Percentiles rank a stretch among this genome's conserved stretches.
phyloP scores from a whole-genome alignment of 92 coral and sea anemone species.

The Blastomussa wellsi region DNA sequence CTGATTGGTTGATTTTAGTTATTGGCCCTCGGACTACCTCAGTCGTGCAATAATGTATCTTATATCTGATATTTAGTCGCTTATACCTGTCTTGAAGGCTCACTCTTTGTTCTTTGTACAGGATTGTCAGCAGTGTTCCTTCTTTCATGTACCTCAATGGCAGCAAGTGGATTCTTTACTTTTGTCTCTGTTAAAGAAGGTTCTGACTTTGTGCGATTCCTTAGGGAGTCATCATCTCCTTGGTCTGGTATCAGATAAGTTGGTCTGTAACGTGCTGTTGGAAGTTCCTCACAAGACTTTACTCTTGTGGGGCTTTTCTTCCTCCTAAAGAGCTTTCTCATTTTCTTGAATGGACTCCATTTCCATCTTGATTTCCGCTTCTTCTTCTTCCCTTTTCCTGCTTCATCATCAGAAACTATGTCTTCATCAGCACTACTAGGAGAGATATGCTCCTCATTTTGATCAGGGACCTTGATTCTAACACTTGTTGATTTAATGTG shows the following conservation, averaged over 20 bases:
- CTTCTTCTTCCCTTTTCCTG: conserved; percentile 59
- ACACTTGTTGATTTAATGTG: conserved; percentile 45
- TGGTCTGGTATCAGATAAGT: background rate
- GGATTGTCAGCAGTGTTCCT: conserved; percentile 7
- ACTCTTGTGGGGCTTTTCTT: conserved; percentile 81
- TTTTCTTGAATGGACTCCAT: conserved; percentile 82
- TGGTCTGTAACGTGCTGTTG: conserved; percentile 41
- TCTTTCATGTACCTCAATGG: conserved; percentile 38
- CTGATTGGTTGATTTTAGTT: too few species aligned
- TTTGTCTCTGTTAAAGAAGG: conserved; percentile 41
- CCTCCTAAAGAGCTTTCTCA: conserved; percentile 86
- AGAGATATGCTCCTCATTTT: conserved; percentile 18
- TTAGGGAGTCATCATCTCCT: conserved; percentile 41
- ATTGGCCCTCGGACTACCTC: too few species aligned
- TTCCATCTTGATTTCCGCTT: conserved; percentile 81
- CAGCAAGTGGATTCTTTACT: conserved; percentile 44
- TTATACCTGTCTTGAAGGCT: conserved; percentile 24
- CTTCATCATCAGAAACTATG: conserved; percentile 59
- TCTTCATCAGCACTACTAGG: conserved; percentile 71
- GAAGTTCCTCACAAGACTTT: conserved; percentile 84
- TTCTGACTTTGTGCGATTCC: conserved; percentile 63
- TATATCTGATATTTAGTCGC: background rate
- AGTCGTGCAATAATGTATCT: too few species aligned
- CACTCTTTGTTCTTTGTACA: conserved; percentile 28
- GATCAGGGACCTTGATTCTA: conserved; percentile 53